Percentiles rank a stretch among this genome's conserved stretches.
These are phyloP conservation scores for Girardinichthys multiradiatus DNA, from an alignment of 2,113 vertebrate species.

Conservation along the genomic window DNA sequence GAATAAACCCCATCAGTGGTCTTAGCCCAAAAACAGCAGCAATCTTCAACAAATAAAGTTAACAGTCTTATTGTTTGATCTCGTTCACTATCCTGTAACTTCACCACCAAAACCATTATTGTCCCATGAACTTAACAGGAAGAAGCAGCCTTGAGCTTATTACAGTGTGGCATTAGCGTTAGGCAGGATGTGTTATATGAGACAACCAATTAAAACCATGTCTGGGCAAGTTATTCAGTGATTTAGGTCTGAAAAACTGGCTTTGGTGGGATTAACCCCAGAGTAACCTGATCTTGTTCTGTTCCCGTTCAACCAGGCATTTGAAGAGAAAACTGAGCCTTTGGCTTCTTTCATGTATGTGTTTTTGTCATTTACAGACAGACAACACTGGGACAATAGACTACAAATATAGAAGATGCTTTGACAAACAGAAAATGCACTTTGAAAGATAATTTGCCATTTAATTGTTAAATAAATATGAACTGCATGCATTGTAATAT, in stretches of 20 bases:
- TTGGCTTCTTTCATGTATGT: constrained; percentile 46
- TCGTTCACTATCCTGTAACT: constrained; percentile 78
- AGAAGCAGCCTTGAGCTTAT: constrained; percentile 67
- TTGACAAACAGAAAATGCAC: too few species aligned
- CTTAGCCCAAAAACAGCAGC: constrained; percentile 56
- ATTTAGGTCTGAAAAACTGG: constrained; percentile 80
- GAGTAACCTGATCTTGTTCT: constrained; percentile 80
- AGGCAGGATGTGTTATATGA: constrained; percentile 74
- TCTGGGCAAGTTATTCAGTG: constrained; percentile 76
- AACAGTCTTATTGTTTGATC: constrained; percentile 68
- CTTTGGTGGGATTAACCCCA: constrained; percentile 80
- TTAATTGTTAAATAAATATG: too few species aligned
- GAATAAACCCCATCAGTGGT: background rate
- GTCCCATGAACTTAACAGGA: constrained; percentile 73
- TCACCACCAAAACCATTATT: constrained; percentile 78
- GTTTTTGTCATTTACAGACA: constrained; percentile 67
- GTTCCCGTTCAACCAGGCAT: constrained; percentile 51
- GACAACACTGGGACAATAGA: constrained; percentile 29
- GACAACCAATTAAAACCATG: constrained; percentile 85
- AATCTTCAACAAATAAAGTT: constrained; percentile 60
- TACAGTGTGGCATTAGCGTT: constrained; percentile 73
- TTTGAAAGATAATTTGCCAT: too few species aligned
- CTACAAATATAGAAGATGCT: too few species aligned
- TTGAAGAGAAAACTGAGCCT: constrained; percentile 31
- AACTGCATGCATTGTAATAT: too few species aligned